Conservation (phyloP, 2,888 invertebrate genomes). For the Laothoe populi region DNA sequence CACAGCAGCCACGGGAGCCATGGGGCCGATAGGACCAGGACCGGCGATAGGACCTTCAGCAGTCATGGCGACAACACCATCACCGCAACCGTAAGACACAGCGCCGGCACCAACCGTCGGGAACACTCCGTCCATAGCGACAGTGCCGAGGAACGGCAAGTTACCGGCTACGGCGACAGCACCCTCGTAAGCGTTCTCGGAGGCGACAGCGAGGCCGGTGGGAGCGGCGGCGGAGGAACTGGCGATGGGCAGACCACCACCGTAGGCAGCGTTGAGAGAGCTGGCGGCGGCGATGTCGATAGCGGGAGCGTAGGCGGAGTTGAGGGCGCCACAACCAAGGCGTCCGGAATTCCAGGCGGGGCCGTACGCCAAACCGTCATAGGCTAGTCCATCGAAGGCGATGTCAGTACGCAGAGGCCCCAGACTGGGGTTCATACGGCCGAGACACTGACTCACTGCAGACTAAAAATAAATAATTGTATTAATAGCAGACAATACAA, state of each 20-base stretch:
- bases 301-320: conserved; percentile 39
- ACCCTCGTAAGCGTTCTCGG: conserved; percentile 55
- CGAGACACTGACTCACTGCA: conserved; percentile 34
- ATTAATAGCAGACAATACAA: neutral
- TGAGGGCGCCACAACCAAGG: conserved; percentile 30
- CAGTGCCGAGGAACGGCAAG: conserved; percentile 54
- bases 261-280: conserved; percentile 29
- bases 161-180: conserved; percentile 47
- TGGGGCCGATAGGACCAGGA: conserved; percentile 1
- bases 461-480: conserved; percentile 26
- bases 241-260: conserved; percentile 38
- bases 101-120: conserved; percentile 49
- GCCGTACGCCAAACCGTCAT: conserved; percentile 31
- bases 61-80: conserved; percentile 35
- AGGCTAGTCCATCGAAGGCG: conserved; percentile 27
- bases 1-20: conserved; percentile 10
- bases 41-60: conserved; percentile 29
- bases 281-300: conserved; percentile 41
- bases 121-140: conserved; percentile 47
- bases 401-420: conserved; percentile 17
- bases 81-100: conserved; percentile 51
- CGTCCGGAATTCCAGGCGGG: conserved; percentile 28
- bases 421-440: conserved; percentile 23
- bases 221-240: conserved; percentile 51
- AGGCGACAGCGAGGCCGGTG: conserved; percentile 50